Conservation (phyloP, 2,888 invertebrate genomes). For the Heteromyza rotundicornis region DNA sequence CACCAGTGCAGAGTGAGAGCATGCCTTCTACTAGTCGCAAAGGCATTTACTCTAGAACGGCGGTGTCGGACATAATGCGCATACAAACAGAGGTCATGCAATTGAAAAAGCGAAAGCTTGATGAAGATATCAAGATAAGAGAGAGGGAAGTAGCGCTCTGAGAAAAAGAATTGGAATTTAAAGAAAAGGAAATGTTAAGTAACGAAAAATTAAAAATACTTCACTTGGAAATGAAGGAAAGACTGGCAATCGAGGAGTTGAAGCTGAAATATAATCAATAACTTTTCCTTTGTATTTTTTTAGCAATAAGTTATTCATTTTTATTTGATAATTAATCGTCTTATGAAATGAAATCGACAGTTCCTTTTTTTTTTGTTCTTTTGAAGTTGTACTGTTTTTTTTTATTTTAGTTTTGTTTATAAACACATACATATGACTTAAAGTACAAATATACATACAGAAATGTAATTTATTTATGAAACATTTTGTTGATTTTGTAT, state of each 20-base stretch:
- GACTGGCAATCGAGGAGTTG: slow-evolving; percentile 13
- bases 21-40: neutral
- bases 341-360: no score
- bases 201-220: slow-evolving; percentile 14
- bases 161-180: neutral
- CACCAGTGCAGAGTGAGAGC: neutral
- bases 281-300: neutral
- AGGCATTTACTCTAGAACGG: slow-evolving; percentile 17
- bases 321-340: no score
- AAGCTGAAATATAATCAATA: slow-evolving; percentile 7
- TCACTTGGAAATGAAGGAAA: slow-evolving; percentile 12
- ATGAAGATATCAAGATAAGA: neutral
- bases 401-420: no score
- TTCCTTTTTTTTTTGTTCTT: no score
- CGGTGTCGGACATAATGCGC: slow-evolving; percentile 12
- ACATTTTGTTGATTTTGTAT: no score
- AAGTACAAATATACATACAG: neutral
- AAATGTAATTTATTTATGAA: neutral
- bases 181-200: neutral
- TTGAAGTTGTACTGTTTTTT: no score
- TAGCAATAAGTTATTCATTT: no score
- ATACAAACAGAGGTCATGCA: slow-evolving; percentile 8
- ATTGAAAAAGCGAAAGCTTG: slow-evolving; percentile 15
- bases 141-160: neutral
- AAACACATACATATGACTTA: no score